Base-by-base conservation (phyloP, 2,888 invertebrate species). In the Patella caerulea region DNA sequence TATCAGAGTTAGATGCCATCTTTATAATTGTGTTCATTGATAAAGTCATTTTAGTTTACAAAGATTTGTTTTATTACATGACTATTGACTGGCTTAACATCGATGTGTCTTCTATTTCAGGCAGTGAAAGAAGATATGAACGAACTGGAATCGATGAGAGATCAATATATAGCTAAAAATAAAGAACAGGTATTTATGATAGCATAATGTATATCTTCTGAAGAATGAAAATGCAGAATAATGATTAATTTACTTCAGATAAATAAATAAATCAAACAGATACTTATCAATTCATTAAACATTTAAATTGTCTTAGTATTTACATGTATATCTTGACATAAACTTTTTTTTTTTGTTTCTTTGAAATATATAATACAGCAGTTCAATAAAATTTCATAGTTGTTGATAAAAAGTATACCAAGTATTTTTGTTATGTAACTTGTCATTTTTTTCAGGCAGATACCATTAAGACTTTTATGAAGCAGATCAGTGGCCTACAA, bases 141-240 rank as follows among this genome's bases (percentile, higher is more conserved):
- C 73, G 88, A 88, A 15, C 77, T 90, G 52, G 90, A 90, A 78
- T 78, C 77, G 24, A 81, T 89, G 69, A 88, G 89, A 78, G 85
- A 88, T 72, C 86, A 88, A 70, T 90, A 90, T 78, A 86, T 89
- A 71, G 81, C 86, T 79, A 88, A 89, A 77, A 90, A 89, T 74
- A 83, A 85, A 52, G 87, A 89, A 75, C 89, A 89, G 86, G 86
- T 88, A 82, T 75, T 81, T 75, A 71, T 71, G 56, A 19, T n/a
- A 19, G 2, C 14, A 34, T 78, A 34, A 15, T 9, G 14, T 56
- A 11, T 69, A 17, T 73, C n/a, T 45, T 7, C 34, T 72, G 14
- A 73, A 17, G 4, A 75, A 75, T 34, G 14, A 15, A 0, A 24
- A 34, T n/a, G 17, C 52, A 7, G 4, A 19, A 74, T 19, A 15